phyloP scores from a whole-genome alignment of 2,797 vertebrate species.

The Poeciliopsis gracilis region DNA sequence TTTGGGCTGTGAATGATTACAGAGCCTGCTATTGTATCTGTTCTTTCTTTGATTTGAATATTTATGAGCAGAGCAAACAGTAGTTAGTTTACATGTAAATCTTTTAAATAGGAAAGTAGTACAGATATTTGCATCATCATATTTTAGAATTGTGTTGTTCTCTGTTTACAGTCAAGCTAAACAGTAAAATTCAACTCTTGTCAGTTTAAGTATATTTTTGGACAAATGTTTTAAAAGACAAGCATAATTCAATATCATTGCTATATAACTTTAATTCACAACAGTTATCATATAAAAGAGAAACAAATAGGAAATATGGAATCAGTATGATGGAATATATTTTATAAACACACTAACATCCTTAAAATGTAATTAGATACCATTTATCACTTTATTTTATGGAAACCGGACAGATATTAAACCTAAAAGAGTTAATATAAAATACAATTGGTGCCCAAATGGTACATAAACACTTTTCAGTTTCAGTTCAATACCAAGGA shows the following conservation, averaged over 20 bases:
- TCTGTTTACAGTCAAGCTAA: background rate
- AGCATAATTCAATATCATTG: background rate
- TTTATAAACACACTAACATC: background rate
- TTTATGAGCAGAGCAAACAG: constrained; percentile 29
- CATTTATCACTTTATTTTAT: background rate
- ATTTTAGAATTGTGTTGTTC: constrained; percentile 11
- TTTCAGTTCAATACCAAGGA: constrained; percentile 27
- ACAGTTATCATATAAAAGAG: background rate
- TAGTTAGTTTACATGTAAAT: constrained; percentile 32
- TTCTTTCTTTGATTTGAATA: constrained; percentile 25
- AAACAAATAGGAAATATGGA: background rate
- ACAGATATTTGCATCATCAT: constrained; percentile 33
- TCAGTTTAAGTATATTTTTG: constrained; percentile 6
- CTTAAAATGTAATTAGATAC: background rate
- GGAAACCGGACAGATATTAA: background rate
- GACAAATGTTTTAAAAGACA: background rate
- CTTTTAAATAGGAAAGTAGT: constrained; percentile 23
- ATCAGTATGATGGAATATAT: background rate
- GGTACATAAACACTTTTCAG: constrained; percentile 23
- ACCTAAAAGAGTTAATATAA: constrained; percentile 16
- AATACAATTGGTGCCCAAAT: constrained; percentile 2
- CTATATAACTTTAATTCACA: background rate
- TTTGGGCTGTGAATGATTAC: constrained; percentile 30
- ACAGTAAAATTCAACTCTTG: background rate
- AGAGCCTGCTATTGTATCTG: constrained; percentile 8